Evolutionary conservation across 2,888 invertebrate species (phyloP).

Genomic region (Galeruca laticollis): DNA sequence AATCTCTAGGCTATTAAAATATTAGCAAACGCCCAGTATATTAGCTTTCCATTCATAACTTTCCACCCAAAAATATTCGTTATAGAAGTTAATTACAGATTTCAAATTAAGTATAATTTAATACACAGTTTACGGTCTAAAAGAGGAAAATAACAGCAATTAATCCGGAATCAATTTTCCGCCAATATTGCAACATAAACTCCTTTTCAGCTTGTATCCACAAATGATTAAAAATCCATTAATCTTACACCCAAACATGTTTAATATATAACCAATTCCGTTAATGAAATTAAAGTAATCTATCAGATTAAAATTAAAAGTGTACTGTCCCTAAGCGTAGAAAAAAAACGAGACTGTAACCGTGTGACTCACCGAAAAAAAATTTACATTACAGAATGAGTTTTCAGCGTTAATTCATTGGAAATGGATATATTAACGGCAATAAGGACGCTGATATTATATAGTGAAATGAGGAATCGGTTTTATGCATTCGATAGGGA

Average conservation of each 20-base stretch:
- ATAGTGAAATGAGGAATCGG: slow-evolving; percentile 29
- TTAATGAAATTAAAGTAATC: slow-evolving; percentile 59
- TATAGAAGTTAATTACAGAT: not conserved
- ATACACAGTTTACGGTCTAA: not conserved
- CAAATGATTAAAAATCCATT: slow-evolving; percentile 57
- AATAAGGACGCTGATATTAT: slow-evolving; percentile 23
- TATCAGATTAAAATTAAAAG: slow-evolving; percentile 52
- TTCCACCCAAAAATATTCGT: not conserved
- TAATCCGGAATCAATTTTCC: slow-evolving; percentile 20
- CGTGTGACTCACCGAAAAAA: slow-evolving; percentile 37
- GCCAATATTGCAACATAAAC: slow-evolving; percentile 13
- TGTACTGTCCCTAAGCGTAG: slow-evolving; percentile 23
- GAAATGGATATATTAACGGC: not conserved
- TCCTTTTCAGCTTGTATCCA: slow-evolving; percentile 29
- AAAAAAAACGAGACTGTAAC: slow-evolving; percentile 26
- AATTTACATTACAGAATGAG: slow-evolving; percentile 16
- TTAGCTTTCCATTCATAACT: not conserved
- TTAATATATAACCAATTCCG: slow-evolving; percentile 51
- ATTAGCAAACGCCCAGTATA: not conserved
- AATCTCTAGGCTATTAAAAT: too few species aligned
- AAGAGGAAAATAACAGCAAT: not conserved
- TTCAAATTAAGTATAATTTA: not conserved
- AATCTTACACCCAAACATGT: slow-evolving; percentile 50
- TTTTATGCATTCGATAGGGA: slow-evolving; percentile 35
- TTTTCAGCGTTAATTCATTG: slow-evolving; percentile 19